Conservation (phyloP, 92 coral and sea anemone species). For the Actinostola sp. region DNA sequence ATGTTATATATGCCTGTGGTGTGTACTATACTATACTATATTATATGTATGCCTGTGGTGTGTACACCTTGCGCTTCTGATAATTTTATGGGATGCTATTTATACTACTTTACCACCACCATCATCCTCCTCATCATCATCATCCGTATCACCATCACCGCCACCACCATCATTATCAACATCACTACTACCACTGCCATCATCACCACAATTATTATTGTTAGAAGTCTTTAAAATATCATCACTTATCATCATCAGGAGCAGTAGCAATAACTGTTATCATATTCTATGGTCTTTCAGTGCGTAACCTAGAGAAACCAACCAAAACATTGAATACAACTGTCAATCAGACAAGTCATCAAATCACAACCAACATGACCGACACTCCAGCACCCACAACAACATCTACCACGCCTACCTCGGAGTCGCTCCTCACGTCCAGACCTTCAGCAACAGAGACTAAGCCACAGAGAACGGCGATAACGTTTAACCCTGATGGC, state of each 20-base stretch:
- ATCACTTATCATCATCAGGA: too few relatives aligned
- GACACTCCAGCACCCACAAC: not conserved
- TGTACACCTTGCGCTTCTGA: too few relatives aligned
- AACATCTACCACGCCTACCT: not conserved
- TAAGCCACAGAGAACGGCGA: not conserved
- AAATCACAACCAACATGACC: too few relatives aligned
- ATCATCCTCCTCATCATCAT: too few relatives aligned
- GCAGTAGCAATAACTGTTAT: not conserved
- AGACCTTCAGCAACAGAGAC: not conserved
- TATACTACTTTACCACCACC: too few relatives aligned
- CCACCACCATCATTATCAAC: not conserved
- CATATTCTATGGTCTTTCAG: not conserved
- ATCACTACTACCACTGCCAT: not conserved
- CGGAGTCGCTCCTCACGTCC: not conserved
- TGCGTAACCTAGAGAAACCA: too few relatives aligned
- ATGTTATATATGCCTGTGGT: slow-evolving; percentile 37
- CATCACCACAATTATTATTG: not conserved
- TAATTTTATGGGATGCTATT: too few relatives aligned
- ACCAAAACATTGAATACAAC: too few relatives aligned
- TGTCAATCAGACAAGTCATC: too few relatives aligned
- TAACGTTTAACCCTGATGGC: slow-evolving; percentile 28
- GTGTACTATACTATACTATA: not conserved
- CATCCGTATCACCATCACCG: not conserved
- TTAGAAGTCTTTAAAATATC: too few relatives aligned
- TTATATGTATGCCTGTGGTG: not conserved